Percentiles rank a stretch among this genome's conserved stretches.
Evolutionary conservation across 2,888 invertebrate species (phyloP).

Genomic region (Rotaria magnacalcarata): DNA sequence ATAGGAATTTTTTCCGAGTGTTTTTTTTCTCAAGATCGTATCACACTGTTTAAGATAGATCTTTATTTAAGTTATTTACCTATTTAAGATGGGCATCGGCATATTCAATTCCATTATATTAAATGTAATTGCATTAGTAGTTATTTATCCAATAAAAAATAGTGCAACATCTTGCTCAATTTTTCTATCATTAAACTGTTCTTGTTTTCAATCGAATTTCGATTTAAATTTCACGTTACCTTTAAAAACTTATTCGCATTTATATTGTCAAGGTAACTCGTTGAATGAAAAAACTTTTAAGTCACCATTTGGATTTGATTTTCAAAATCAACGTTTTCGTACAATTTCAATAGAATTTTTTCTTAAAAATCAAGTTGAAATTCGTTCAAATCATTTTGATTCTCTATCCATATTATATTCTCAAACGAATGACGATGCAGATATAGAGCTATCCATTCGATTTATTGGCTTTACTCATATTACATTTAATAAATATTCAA

Average conservation of each 20-base stretch:
- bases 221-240: neutral
- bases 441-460: neutral
- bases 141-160: neutral
- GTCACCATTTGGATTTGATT: neutral
- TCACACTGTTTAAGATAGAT: too few relatives aligned
- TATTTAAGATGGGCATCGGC: neutral
- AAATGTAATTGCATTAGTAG: neutral
- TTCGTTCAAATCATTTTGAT: neutral
- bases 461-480: neutral
- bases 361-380: neutral
- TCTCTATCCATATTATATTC: neutral
- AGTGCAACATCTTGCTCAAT: neutral
- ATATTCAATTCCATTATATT: neutral
- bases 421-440: neutral
- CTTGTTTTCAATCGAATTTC: neutral
- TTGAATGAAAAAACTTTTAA: neutral
- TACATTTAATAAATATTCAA: neutral
- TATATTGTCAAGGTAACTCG: neutral
- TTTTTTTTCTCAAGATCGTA: too few relatives aligned
- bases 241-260: neutral
- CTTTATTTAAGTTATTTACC: too few relatives aligned
- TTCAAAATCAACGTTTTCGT: neutral
- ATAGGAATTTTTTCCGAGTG: too few relatives aligned
- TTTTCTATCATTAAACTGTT: slow-evolving; percentile 2
- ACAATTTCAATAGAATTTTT: neutral